Evolutionary conservation across 2,797 vertebrate genomes (phyloP).

Genomic region (Astyanax mexicanus): DNA sequence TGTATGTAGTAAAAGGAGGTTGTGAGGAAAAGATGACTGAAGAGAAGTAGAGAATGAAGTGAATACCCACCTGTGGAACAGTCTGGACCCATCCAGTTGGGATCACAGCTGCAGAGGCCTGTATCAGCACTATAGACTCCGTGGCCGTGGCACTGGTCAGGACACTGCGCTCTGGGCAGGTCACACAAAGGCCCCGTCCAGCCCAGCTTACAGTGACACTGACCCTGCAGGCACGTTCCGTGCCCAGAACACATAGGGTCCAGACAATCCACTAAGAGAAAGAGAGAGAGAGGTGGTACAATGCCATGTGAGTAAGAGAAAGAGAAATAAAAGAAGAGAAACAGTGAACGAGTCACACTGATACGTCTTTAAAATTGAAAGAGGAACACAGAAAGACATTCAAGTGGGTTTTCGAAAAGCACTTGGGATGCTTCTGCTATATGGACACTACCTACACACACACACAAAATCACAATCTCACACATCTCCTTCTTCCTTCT

Average conservation of each 20-base stretch:
- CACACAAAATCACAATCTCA: neutral
- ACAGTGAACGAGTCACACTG: neutral
- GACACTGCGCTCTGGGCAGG: slow-evolving; percentile 84
- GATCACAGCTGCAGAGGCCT: slow-evolving; percentile 87
- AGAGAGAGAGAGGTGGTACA: neutral
- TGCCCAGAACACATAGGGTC: slow-evolving; percentile 87
- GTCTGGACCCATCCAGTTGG: slow-evolving; percentile 91
- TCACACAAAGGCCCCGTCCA: slow-evolving; percentile 88
- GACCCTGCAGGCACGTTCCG: slow-evolving; percentile 85
- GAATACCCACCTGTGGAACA: slow-evolving; percentile 86
- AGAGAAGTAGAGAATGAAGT: neutral
- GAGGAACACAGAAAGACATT: neutral
- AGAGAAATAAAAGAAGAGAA: neutral
- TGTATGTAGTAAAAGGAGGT: too few relatives aligned
- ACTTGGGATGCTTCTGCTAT: neutral
- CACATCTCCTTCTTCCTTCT: neutral
- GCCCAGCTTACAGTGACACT: slow-evolving; percentile 87
- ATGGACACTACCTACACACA: slow-evolving; percentile 27
- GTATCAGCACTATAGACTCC: slow-evolving; percentile 85
- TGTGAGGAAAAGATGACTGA: neutral
- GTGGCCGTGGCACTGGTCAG: slow-evolving; percentile 88
- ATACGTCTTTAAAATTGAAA: neutral
- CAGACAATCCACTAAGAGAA: slow-evolving; percentile 82
- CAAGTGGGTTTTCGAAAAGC: neutral
- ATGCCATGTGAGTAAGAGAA: neutral